Evolutionary conservation across 2,888 invertebrate species (phyloP).

Genomic region (Celastrina argiolus): DNA sequence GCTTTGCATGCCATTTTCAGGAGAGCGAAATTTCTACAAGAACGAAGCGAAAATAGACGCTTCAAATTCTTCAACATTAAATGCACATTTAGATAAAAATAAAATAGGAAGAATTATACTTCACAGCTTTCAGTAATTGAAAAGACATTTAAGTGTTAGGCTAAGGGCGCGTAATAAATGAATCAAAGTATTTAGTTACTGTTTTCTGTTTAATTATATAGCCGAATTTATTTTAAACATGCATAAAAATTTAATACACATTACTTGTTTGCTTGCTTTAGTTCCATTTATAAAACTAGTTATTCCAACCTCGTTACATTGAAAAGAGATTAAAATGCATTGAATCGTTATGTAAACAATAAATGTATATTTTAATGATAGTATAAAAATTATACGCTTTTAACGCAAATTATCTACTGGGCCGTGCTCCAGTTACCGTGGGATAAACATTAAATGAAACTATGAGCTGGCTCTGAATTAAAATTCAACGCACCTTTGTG

Average conservation of each 20-base stretch:
- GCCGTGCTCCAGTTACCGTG: conserved; percentile 1
- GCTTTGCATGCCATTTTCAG: neutral
- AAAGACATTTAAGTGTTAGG: neutral
- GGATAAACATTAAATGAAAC: conserved; percentile 19
- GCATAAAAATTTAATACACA: too few species aligned
- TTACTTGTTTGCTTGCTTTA: neutral
- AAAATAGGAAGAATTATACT: neutral
- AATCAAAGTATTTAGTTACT: neutral
- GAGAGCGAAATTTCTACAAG: neutral
- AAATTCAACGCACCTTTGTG: neutral
- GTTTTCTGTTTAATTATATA: neutral
- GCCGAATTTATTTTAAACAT: neutral
- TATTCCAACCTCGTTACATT: neutral
- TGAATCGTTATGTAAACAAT: neutral
- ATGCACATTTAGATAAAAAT: conserved; percentile 6
- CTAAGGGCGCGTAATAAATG: neutral
- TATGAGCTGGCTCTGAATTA: neutral
- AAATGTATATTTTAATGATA: conserved; percentile 9
- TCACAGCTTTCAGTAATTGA: neutral
- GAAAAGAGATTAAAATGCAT: neutral
- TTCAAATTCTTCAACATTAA: conserved; percentile 10
- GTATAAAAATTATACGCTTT: conserved; percentile 13
- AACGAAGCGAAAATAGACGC: neutral
- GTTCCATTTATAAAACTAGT: neutral
- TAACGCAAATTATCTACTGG: conserved; percentile 10